phyloP scores from a whole-genome alignment of 1,140 invertebrate species.

The Zophobas morio region DNA sequence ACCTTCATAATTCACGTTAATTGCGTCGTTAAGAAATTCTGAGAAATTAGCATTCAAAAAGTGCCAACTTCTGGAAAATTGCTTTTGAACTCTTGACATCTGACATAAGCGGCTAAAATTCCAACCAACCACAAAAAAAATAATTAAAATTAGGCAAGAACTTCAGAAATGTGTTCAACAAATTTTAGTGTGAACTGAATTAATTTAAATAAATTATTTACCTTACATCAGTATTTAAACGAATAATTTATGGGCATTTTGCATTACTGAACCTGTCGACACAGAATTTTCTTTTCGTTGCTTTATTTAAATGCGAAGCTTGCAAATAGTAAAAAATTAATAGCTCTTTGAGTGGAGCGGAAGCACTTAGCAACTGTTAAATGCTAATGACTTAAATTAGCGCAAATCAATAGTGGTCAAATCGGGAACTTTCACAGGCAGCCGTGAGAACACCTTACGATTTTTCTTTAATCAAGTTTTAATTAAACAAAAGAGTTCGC shows the following conservation, averaged over 20 bases:
- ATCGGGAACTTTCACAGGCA: slow-evolving; percentile 10
- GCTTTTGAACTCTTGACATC: background rate
- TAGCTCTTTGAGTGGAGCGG: no score
- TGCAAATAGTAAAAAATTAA: background rate
- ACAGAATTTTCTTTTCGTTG: background rate
- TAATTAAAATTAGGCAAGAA: background rate
- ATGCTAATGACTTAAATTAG: background rate
- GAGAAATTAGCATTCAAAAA: background rate
- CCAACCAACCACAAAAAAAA: background rate
- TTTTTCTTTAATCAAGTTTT: background rate
- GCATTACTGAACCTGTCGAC: background rate
- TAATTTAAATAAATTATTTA: background rate
- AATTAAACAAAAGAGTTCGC: slow-evolving; percentile 30
- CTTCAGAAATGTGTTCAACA: background rate
- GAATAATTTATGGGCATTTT: background rate
- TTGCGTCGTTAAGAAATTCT: no score
- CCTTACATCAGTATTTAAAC: background rate
- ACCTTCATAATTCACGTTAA: background rate
- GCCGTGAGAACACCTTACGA: background rate
- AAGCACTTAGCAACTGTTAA: background rate
- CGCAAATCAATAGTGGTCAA: background rate
- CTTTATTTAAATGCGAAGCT: background rate
- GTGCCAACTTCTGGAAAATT: background rate
- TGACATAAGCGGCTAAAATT: background rate
- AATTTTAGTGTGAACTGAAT: slow-evolving; percentile 1